A percentile compares a stretch with the other conserved stretches of the same genome.
phyloP scores from a whole-genome alignment of 2,113 vertebrate species.

The Gobius niger region DNA sequence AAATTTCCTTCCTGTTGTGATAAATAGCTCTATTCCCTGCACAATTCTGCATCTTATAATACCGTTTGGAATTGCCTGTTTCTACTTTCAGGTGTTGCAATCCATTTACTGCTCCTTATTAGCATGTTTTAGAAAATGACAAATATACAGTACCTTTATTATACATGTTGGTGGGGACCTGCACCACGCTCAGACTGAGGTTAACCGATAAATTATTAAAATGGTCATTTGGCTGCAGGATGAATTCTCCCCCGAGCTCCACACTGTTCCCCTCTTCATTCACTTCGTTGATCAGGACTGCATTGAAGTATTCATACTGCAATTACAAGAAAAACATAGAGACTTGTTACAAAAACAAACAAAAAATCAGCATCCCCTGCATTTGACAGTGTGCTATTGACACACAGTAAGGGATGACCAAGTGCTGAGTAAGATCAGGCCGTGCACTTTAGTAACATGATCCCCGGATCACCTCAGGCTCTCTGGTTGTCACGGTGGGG shows the following conservation, averaged over 20 bases:
- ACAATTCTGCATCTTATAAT: neutral
- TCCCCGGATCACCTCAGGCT: slow-evolving; percentile 47
- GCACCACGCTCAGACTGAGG: slow-evolving; percentile 94
- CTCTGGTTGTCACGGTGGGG: slow-evolving; percentile 39
- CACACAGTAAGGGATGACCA: slow-evolving; percentile 10
- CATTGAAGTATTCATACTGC: slow-evolving; percentile 99
- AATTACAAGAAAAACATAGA: slow-evolving; percentile 37
- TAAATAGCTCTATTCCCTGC: neutral
- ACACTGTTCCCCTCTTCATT: slow-evolving; percentile 91
- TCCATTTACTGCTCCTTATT: neutral
- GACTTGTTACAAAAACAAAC: neutral
- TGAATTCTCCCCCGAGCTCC: slow-evolving; percentile 93
- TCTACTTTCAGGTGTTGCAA: neutral
- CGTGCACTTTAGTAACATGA: slow-evolving; percentile 47
- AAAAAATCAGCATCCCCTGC: neutral
- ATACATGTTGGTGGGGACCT: slow-evolving; percentile 99
- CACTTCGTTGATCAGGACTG: slow-evolving; percentile 93
- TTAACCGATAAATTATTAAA: slow-evolving; percentile 98
- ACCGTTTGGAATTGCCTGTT: neutral
- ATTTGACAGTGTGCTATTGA: slow-evolving; percentile 19
- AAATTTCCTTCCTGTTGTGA: neutral
- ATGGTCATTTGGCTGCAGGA: slow-evolving; percentile 95
- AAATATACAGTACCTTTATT: slow-evolving; percentile 80
- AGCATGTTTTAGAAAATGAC: neutral
- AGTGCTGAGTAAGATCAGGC: slow-evolving; percentile 49